Conservation (phyloP, 2,113 vertebrate genomes). For the Isurus oxyrinchus region DNA sequence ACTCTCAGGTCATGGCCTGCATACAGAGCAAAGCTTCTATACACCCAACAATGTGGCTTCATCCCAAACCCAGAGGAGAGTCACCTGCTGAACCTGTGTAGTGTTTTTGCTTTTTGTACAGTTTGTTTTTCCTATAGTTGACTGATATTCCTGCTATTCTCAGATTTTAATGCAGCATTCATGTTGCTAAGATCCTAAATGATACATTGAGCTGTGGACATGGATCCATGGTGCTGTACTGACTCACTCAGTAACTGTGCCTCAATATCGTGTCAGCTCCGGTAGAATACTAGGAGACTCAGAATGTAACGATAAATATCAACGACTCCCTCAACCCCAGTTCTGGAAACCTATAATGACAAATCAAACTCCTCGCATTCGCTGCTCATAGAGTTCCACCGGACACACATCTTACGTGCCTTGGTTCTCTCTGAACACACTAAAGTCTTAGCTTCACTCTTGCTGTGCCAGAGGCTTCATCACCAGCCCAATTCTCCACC, state of each 20-base stretch:
- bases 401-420: not conserved
- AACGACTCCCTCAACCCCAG: not conserved
- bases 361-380: not conserved
- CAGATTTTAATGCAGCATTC: not conserved
- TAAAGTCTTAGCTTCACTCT: not conserved
- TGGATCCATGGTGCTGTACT: not conserved
- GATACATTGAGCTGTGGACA: not conserved
- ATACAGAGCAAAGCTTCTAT: not conserved
- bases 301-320: not conserved
- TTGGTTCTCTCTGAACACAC: not conserved
- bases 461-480: not conserved
- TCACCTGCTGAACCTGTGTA: too few relatives aligned
- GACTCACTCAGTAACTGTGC: not conserved
- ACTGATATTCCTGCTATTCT: not conserved
- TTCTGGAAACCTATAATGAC: not conserved
- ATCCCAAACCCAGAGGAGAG: not conserved
- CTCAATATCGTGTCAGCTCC: not conserved
- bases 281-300: not conserved
- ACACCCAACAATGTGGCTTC: not conserved
- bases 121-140: not conserved
- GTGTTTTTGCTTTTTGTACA: not conserved
- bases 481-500: too few relatives aligned
- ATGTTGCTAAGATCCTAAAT: not conserved
- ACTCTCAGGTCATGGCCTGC: not conserved
- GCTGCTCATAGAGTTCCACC: not conserved